These are phyloP conservation scores for Andrena camellia DNA, from an alignment of 2,888 invertebrate species.

Conservation along the genomic window DNA sequence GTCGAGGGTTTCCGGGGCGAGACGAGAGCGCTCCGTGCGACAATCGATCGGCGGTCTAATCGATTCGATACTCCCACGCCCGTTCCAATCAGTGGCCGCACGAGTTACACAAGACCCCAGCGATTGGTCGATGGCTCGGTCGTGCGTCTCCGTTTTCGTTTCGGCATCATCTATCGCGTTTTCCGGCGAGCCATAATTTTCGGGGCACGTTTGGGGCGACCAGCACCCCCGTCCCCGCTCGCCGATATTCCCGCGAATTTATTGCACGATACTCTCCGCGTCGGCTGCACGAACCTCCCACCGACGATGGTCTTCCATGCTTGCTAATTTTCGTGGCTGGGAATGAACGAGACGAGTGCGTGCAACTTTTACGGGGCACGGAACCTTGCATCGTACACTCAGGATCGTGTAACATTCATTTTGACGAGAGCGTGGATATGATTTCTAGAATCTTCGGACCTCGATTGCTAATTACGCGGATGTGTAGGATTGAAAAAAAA, in stretches of 20 bases:
- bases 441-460: too few species aligned
- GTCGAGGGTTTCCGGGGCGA: constrained; percentile 66
- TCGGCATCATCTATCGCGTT: constrained; percentile 65
- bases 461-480: too few species aligned
- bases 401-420: too few species aligned
- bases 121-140: constrained; percentile 59
- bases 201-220: constrained; percentile 32
- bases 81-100: constrained; percentile 67
- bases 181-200: constrained; percentile 70
- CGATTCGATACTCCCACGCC: constrained; percentile 75
- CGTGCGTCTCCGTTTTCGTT: constrained; percentile 66
- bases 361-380: too few species aligned
- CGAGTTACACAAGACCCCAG: constrained; percentile 63
- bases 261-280: constrained; percentile 43
- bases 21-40: constrained; percentile 52
- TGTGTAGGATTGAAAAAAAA: too few species aligned
- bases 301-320: neutral
- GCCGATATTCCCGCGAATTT: constrained; percentile 60
- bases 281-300: constrained; percentile 6
- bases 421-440: too few species aligned
- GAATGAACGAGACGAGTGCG: neutral
- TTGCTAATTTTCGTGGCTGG: constrained; percentile 2
- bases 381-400: too few species aligned
- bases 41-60: constrained; percentile 72
- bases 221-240: constrained; percentile 11